These are phyloP conservation scores for Diaphora mendica DNA, from an alignment of 2,888 invertebrate species.

Conservation along the genomic window DNA sequence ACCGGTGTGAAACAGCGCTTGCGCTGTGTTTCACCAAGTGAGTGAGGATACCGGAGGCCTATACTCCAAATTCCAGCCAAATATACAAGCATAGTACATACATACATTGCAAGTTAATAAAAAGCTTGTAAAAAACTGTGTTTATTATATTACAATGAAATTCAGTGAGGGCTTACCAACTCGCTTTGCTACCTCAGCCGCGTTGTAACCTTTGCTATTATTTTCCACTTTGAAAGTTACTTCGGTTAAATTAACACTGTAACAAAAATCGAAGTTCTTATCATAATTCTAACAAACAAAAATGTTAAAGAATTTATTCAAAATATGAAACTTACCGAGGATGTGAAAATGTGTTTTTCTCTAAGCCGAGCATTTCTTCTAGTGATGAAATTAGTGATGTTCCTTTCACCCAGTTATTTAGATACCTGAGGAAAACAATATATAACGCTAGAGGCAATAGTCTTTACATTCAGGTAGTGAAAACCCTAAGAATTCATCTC, in stretches of 20 bases:
- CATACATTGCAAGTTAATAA: too few species aligned
- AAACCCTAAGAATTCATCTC: background rate
- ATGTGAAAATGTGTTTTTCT: constrained; percentile 87
- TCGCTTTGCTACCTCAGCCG: constrained; percentile 88
- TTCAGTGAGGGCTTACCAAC: constrained; percentile 85
- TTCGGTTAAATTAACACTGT: constrained; percentile 91
- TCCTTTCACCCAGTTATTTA: constrained; percentile 90
- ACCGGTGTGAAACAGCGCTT: too few species aligned
- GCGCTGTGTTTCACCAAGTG: too few species aligned
- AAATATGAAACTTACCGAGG: constrained; percentile 82
- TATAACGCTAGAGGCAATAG: constrained; percentile 34
- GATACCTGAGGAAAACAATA: constrained; percentile 65
- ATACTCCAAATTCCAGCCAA: too few species aligned
- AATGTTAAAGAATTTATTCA: background rate
- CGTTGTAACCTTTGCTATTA: constrained; percentile 88
- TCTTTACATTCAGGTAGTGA: background rate
- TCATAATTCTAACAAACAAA: background rate
- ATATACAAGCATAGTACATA: too few species aligned
- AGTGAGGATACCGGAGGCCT: too few species aligned
- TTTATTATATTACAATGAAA: too few species aligned
- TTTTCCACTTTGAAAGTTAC: constrained; percentile 91
- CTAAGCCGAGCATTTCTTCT: constrained; percentile 89
- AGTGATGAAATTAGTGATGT: constrained; percentile 89
- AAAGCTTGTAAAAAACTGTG: too few species aligned
- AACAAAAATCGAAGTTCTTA: constrained; percentile 54